Evolutionary conservation across 2,888 invertebrate species (phyloP).

Genomic region (Leuctra nigra): DNA sequence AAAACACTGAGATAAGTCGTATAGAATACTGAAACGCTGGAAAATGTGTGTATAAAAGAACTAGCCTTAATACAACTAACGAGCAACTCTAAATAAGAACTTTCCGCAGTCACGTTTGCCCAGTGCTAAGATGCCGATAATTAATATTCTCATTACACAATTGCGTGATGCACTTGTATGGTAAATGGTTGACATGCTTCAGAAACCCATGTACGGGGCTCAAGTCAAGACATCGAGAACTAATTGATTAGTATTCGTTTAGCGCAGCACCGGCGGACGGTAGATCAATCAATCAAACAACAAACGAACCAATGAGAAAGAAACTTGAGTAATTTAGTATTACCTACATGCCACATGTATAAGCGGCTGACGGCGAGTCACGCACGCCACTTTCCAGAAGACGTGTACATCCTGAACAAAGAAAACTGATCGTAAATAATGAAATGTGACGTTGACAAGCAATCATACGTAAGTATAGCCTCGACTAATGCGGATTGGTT

Average conservation of each 20-base stretch:
- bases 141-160: slow-evolving; percentile 16
- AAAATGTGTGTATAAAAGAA: too few relatives aligned
- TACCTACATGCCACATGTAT: slow-evolving; percentile 14
- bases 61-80: too few relatives aligned
- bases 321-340: slow-evolving; percentile 9
- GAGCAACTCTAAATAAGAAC: too few relatives aligned
- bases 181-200: background rate
- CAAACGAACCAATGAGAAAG: slow-evolving; percentile 7
- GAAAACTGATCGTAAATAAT: background rate
- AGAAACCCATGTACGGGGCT: slow-evolving; percentile 12
- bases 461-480: background rate
- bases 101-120: too few relatives aligned
- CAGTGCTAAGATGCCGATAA: too few relatives aligned
- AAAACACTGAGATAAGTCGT: too few relatives aligned
- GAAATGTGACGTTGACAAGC: background rate
- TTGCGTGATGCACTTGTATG: background rate
- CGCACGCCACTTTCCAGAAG: background rate
- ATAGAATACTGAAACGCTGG: too few relatives aligned
- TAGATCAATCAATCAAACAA: slow-evolving; percentile 6
- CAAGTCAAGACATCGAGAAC: slow-evolving; percentile 1
- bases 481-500: too few relatives aligned
- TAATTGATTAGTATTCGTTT: slow-evolving; percentile 14
- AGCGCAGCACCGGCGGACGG: background rate
- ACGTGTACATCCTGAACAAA: slow-evolving; percentile 8
- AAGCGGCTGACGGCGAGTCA: background rate